phyloP scores from a whole-genome alignment of 35 echinoderm and acorn worm species.

The Holothuria glaberrima region DNA sequence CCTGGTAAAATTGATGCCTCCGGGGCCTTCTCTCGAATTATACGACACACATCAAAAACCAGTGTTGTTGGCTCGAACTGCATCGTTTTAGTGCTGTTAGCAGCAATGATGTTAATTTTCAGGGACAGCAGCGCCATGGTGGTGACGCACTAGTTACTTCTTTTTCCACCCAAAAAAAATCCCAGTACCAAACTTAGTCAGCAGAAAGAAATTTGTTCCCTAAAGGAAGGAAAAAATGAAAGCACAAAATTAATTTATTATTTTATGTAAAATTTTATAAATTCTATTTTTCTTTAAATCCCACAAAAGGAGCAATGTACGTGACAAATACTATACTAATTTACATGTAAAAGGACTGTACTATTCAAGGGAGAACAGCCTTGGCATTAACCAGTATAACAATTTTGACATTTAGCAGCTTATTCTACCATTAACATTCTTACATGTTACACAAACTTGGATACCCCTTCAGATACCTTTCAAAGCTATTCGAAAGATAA shows the following conservation, averaged over 20 bases:
- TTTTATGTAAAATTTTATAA: not conserved
- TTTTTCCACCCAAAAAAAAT: conserved; percentile 1
- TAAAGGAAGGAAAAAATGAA: not conserved
- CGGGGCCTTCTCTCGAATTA: conserved; percentile 86
- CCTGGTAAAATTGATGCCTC: conserved; percentile 70
- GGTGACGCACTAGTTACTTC: conserved; percentile 28
- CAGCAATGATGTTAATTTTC: conserved; percentile 90
- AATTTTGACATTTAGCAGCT: too few relatives aligned
- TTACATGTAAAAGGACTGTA: too few relatives aligned
- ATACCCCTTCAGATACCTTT: too few relatives aligned
- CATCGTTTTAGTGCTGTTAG: conserved; percentile 93
- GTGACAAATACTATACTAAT: too few relatives aligned
- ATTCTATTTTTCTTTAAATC: not conserved
- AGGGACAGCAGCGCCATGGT: conserved; percentile 87
- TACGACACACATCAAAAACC: conserved; percentile 88
- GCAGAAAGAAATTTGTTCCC: conserved; percentile 1
- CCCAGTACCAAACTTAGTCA: conserved; percentile 7
- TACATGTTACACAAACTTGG: too few relatives aligned
- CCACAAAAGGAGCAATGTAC: too few relatives aligned
- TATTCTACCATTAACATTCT: too few relatives aligned
- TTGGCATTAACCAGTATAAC: too few relatives aligned
- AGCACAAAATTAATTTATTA: not conserved
- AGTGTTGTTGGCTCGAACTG: conserved; percentile 86
- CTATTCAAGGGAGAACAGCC: too few relatives aligned
- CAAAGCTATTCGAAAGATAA: too few relatives aligned